These are phyloP conservation scores for Chironomus riparius DNA, from an alignment of 2,888 invertebrate genomes.

Conservation along the genomic window DNA sequence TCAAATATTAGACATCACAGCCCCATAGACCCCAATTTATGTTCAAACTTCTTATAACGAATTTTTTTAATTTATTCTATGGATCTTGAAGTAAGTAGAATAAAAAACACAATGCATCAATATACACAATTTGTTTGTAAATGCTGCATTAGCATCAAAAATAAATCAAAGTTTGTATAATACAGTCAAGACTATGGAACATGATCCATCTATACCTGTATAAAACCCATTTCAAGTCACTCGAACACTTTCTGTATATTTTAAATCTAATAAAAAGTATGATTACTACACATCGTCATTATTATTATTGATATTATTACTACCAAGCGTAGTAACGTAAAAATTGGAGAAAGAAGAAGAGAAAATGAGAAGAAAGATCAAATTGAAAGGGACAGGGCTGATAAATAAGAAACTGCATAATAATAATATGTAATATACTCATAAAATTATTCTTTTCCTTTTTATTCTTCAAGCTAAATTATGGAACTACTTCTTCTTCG, in stretches of 20 bases:
- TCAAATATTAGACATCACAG: too few relatives aligned
- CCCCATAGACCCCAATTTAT: too few relatives aligned
- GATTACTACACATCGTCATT: not conserved
- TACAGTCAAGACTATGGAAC: not conserved
- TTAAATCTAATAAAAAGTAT: not conserved
- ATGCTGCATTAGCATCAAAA: constrained; percentile 20
- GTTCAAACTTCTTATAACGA: too few relatives aligned
- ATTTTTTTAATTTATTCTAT: too few relatives aligned
- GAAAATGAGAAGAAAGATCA: not conserved
- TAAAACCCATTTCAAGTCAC: not conserved
- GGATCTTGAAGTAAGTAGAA: too few relatives aligned
- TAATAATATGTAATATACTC: not conserved
- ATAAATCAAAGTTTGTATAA: constrained; percentile 17
- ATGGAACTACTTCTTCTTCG: not conserved
- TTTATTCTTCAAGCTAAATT: not conserved
- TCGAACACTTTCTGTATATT: not conserved
- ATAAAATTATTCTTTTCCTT: not conserved
- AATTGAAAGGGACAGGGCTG: too few relatives aligned
- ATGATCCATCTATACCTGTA: not conserved
- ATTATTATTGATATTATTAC: not conserved
- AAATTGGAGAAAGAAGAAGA: not conserved
- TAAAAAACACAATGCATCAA: constrained; percentile 7
- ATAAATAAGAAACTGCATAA: not conserved
- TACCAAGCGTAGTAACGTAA: not conserved
- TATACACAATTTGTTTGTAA: constrained; percentile 21